Base-by-base conservation (phyloP, 2,888 invertebrate species). In the Antheraea yamamai region DNA sequence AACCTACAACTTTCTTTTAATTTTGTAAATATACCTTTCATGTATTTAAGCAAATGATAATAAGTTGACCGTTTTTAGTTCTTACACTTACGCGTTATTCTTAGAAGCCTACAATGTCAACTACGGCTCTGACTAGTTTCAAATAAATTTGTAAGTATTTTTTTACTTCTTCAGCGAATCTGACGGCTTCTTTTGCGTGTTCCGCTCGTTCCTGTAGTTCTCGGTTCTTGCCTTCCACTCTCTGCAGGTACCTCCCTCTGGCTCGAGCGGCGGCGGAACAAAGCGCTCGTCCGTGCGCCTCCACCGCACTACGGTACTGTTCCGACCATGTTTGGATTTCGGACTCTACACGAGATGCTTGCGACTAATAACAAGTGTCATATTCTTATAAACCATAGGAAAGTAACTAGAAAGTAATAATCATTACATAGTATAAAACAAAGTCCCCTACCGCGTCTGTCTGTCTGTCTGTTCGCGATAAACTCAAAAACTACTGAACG, bases 271-370 rank as follows among this genome's bases (percentile, higher is more conserved):
- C 95, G 47, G 95, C 95, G n/a, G 93, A 87, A 79, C 93, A 92
- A 74, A 96, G 87, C 0, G 95, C 94, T 10, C 92, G 89, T 0
- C 95, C 93, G 88, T 96, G 96, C 4, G 95, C 93, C 72, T 96
- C 96, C 39, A 97, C 93, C 0, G 96, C 96, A 76, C 95, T 93
- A 7, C 96, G 93, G 90, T 97, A 97, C 55, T 95, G 95, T 61
- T 95, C 95, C 78, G 96, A 95, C 92, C 96, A 97, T n/a, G 92
- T 86, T 77, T 96, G 96, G 47, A 97, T 96, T 81, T 97, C 96
- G 0, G 91, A 89, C 80, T 96, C 96, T 35, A 96, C 95, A 16
- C 87, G 87, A 0, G 89, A 86, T 2, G 93, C 93, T 84, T 92
- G 91, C 4, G 88, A 86, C 95, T 95, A 83, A 4, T 79, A 79